Base-by-base conservation (phyloP, 2,888 invertebrate species). In the Embidobia sp. region DNA sequence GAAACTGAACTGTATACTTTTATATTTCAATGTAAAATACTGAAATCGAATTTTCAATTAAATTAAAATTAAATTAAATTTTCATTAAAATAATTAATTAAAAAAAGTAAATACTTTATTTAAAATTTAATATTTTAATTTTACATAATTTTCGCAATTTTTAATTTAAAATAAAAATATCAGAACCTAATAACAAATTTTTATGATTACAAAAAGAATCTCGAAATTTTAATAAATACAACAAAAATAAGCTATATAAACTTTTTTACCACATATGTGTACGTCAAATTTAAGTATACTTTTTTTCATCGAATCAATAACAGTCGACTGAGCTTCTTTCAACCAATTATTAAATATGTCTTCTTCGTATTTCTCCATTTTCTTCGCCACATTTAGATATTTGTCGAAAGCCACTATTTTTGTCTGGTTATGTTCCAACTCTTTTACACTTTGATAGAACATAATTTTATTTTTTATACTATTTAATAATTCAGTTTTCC, bases 401-500 rank as follows among this genome's bases (percentile, higher is more conserved):
- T 94, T 93, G n/a, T 93, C 90, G 83, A 96, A 95, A 0, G 95
- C 95, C 88, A 94, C 93, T 74, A 94, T 92, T 83, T 95, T 96
- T 53, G 94, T 90, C 33, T 94, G 93, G 82, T 94, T 95, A 31
- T 93, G 91, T 83, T 94, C 93, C 74, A 96, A 89, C 83, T 96
- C 94, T 19, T 93, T 92, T 0, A 92, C 94, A 84, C 93, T 92
- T 87, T 95, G 94, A 83, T 97, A 97, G 64, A 93, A 93, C 83
- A 97, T 90, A 16, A 97, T 94, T 0, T 97, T 94, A 78, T 92
- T 93, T 87, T 96, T 97, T 82, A 98, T 92, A 80, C 93, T 93
- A 80, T 94, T 92, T 84, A 96, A 95, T 11, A 97, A 90, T 57
- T 95, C 92, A 40, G 96, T 92, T 8, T 94, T 94, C 97, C 97